Evolutionary conservation across 92 coral and sea anemone genomes (phyloP).

Genomic region (Bergia puertoricense): DNA sequence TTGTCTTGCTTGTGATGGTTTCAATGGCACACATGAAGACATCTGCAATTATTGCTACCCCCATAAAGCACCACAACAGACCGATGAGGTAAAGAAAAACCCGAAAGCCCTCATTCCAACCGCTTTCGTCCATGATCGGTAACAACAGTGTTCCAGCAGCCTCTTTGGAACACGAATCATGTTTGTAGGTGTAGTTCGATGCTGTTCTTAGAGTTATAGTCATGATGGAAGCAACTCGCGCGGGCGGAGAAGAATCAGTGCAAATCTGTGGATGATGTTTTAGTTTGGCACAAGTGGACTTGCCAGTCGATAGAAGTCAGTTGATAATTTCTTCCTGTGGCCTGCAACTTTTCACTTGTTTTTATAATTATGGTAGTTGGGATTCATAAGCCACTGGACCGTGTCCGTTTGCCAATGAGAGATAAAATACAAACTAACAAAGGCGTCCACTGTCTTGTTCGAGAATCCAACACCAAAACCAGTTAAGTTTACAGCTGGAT

Average conservation of each 20-base stretch:
- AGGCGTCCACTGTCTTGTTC: too few species aligned
- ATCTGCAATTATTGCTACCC: slow-evolving; percentile 94
- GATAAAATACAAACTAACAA: neutral
- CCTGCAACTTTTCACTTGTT: neutral
- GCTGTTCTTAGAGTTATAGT: neutral
- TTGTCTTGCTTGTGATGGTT: slow-evolving; percentile 97
- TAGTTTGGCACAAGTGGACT: neutral
- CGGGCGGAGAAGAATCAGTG: neutral
- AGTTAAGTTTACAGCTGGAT: neutral
- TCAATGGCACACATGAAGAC: slow-evolving; percentile 98
- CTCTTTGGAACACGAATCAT: slow-evolving; percentile 59
- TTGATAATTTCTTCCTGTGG: neutral
- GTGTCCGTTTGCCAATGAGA: neutral
- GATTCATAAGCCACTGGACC: neutral
- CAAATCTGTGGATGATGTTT: too few species aligned
- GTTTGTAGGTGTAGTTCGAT: slow-evolving; percentile 8
- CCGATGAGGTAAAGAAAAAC: slow-evolving; percentile 80
- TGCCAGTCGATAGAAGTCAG: neutral
- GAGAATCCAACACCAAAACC: neutral
- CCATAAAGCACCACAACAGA: slow-evolving; percentile 95
- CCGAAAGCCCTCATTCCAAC: slow-evolving; percentile 79
- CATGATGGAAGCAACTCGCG: neutral
- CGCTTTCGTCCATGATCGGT: slow-evolving; percentile 89
- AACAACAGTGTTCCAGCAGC: slow-evolving; percentile 68
- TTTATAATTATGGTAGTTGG: neutral